Evolutionary conservation across 2,797 vertebrate species (phyloP).

Genomic region (Hoplostethus atlanticus): DNA sequence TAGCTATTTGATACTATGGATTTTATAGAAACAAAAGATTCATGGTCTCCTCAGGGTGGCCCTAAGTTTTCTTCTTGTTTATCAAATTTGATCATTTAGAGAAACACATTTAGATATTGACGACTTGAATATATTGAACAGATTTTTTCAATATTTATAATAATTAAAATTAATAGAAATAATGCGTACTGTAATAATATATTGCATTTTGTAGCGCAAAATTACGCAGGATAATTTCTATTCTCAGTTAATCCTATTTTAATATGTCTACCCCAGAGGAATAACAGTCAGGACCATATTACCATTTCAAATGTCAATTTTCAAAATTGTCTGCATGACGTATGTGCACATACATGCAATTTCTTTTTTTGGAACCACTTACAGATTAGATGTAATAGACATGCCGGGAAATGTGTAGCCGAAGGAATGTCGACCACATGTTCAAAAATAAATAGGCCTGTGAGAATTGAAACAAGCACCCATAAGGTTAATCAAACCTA

Average conservation of each 20-base stretch:
- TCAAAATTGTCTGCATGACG: slow-evolving; percentile 78
- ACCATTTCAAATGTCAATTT: slow-evolving; percentile 72
- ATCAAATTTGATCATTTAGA: neutral
- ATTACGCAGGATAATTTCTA: slow-evolving; percentile 13
- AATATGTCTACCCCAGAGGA: slow-evolving; percentile 40
- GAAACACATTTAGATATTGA: neutral
- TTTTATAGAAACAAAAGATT: neutral
- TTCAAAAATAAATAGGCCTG: slow-evolving; percentile 87
- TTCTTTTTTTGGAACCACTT: slow-evolving; percentile 63
- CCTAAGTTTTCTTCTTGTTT: neutral
- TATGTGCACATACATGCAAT: slow-evolving; percentile 65
- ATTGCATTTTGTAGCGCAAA: neutral
- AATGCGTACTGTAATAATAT: neutral
- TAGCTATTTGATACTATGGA: slow-evolving; percentile 26
- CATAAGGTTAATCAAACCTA: slow-evolving; percentile 86
- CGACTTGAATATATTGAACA: neutral
- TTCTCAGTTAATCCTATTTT: slow-evolving; percentile 45
- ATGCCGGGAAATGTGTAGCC: slow-evolving; percentile 86
- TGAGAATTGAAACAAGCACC: slow-evolving; percentile 86
- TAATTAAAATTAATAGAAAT: slow-evolving; percentile 18
- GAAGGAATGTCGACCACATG: slow-evolving; percentile 87
- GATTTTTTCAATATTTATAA: slow-evolving; percentile 15
- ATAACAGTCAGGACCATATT: slow-evolving; percentile 65
- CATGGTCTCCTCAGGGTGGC: neutral
- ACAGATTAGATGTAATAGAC: slow-evolving; percentile 86